These are phyloP conservation scores for Polypedilum pembai DNA, from an alignment of 1,140 invertebrate species.

Conservation along the genomic window DNA sequence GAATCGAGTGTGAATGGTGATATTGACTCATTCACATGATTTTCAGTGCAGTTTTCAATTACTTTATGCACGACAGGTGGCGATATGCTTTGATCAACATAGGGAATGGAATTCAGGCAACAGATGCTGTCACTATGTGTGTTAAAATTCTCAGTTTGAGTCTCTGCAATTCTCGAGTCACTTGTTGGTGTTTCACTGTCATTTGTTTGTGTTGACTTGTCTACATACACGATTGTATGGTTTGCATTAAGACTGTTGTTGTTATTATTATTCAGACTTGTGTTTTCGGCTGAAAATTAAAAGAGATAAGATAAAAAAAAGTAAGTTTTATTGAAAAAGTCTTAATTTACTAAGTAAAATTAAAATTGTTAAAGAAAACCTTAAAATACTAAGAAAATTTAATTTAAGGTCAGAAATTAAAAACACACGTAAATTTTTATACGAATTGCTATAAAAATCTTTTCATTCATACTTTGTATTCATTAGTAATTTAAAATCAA, in stretches of 20 bases:
- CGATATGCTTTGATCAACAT: neutral
- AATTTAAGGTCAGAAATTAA: too few relatives aligned
- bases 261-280: constrained; percentile 23
- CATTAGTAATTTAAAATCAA: too few relatives aligned
- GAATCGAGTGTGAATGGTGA: neutral
- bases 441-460: too few relatives aligned
- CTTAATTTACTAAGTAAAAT: too few relatives aligned
- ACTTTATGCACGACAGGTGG: neutral
- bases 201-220: constrained; percentile 1
- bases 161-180: neutral
- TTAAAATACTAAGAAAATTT: too few relatives aligned
- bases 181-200: neutral
- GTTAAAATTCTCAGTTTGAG: neutral
- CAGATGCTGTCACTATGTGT: neutral
- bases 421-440: too few relatives aligned
- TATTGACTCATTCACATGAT: neutral
- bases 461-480: too few relatives aligned
- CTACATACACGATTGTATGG: neutral
- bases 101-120: neutral
- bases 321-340: neutral
- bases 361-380: too few relatives aligned
- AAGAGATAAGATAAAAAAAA: neutral
- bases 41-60: neutral
- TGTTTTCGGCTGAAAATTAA: neutral
- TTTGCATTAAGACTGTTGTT: constrained; percentile 22